phyloP scores from a whole-genome alignment of 2,113 vertebrate genomes.

The Clinocottus analis region DNA sequence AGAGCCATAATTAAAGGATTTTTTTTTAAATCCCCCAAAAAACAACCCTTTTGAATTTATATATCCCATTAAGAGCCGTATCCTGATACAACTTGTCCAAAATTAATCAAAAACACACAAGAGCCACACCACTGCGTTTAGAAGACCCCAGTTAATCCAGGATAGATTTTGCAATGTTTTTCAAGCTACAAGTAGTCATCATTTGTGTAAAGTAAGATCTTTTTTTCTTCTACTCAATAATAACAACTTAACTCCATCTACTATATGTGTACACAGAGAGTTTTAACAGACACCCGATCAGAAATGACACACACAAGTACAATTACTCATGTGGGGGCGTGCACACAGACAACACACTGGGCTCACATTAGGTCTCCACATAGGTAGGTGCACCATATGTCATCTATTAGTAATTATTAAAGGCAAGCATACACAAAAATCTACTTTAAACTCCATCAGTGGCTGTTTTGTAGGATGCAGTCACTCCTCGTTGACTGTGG shows the following conservation, averaged over 20 bases:
- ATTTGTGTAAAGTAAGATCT: not conserved
- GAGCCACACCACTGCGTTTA: not conserved
- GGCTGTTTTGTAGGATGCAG: not conserved
- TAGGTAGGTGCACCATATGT: not conserved
- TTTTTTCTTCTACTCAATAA: not conserved
- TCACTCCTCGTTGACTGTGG: not conserved
- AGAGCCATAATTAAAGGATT: not conserved
- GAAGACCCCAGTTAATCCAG: not conserved
- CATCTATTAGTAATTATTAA: conserved; percentile 14
- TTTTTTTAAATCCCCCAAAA: not conserved
- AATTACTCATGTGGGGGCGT: not conserved
- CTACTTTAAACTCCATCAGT: conserved; percentile 4
- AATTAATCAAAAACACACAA: not conserved
- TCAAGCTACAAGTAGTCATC: not conserved
- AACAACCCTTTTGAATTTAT: not conserved
- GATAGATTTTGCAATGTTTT: not conserved
- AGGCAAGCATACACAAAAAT: conserved; percentile 16
- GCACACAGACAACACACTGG: not conserved
- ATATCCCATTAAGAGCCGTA: not conserved
- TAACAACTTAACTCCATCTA: not conserved
- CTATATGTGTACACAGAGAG: not conserved
- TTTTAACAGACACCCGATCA: not conserved
- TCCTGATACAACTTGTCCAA: not conserved
- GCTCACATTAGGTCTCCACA: not conserved
- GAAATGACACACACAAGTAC: not conserved